Evolutionary conservation across 2,888 invertebrate genomes (phyloP), one percentile per base, ranked within the genome.

Genomic region (Pherbina coryleti): DNA sequence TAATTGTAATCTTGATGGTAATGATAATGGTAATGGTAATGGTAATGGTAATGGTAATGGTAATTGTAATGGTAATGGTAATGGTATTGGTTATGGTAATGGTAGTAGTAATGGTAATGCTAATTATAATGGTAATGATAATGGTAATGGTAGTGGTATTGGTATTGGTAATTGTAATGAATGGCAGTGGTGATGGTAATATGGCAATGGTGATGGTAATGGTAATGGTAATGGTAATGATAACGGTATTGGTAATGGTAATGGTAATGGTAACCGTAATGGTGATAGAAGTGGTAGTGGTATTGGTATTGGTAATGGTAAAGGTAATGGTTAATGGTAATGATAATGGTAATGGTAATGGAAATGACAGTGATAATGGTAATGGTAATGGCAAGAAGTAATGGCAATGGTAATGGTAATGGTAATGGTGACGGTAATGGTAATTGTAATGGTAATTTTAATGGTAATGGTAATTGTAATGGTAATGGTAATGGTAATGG

Each of bases 1-100:
- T 28, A 31, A 17, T 71, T 9, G 22, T 19, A 28, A 71, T 71
- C 22, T 4, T 34, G 44, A 7, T 5, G 28, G 7, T 62, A 62
- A 62, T 62, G 28, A 11, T 62, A 62, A 62, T 62, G 28, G 28
- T 67, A 37, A 67, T 34, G 44, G 19, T 37, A 22, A 67, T 67
- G 44, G 22, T 67, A n/a, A 14, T 67, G 67, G 22, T 28, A 22
- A 67, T 37, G 3, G 44, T 67, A 37, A 67, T 28, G 64, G 19
- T 7, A 64, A 31, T 14, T 8, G 9, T 60, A 19, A 22, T 19
- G 28, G 9, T 57, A 22, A 19, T 60, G 5, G 9, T 60, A 11
- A 19, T 11, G 11, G n/a, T 25, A 22, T 2, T 25, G 28, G 2
- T 25, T 25, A 60, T 22, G 17, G 11, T n/a, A 11, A 25, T 25